These are phyloP conservation scores for Leptopilina boulardi DNA, from an alignment of 1,140 invertebrate species.

Conservation along the genomic window DNA sequence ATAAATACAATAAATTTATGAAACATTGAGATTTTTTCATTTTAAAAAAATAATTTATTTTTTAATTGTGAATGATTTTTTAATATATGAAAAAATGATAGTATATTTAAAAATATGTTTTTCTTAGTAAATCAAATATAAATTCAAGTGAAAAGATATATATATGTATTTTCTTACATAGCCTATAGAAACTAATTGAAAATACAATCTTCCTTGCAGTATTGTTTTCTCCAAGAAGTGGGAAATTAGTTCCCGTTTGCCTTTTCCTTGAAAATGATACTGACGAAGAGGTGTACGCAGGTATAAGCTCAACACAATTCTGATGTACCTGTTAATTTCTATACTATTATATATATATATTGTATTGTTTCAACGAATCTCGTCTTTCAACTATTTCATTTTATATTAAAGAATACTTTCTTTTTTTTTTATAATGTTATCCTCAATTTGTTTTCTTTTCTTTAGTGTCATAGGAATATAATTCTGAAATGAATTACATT, in stretches of 20 bases:
- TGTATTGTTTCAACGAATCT: neutral
- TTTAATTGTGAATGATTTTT: no score
- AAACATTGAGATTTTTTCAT: no score
- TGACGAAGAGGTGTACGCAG: neutral
- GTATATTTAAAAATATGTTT: no score
- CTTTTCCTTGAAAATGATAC: neutral
- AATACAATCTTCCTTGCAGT: slow-evolving; percentile 4
- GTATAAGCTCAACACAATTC: no score
- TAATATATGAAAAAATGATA: no score
- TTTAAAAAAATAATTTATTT: no score
- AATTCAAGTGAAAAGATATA: no score
- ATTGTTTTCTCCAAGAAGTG: neutral
- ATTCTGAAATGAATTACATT: neutral
- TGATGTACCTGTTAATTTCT: neutral
- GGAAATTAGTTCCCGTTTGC: slow-evolving; percentile 8
- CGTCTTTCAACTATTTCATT: neutral
- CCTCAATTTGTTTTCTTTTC: neutral
- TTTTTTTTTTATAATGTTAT: neutral
- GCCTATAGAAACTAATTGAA: neutral
- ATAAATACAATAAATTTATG: no score
- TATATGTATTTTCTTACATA: no score
- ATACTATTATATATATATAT: neutral
- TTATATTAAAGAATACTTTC: neutral
- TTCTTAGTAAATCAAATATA: no score
- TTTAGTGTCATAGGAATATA: neutral